A percentile compares a stretch with the other conserved stretches of the same genome.
These are phyloP conservation scores for Bathynomus jamesi DNA, from an alignment of 1,140 invertebrate species.

Conservation along the genomic window DNA sequence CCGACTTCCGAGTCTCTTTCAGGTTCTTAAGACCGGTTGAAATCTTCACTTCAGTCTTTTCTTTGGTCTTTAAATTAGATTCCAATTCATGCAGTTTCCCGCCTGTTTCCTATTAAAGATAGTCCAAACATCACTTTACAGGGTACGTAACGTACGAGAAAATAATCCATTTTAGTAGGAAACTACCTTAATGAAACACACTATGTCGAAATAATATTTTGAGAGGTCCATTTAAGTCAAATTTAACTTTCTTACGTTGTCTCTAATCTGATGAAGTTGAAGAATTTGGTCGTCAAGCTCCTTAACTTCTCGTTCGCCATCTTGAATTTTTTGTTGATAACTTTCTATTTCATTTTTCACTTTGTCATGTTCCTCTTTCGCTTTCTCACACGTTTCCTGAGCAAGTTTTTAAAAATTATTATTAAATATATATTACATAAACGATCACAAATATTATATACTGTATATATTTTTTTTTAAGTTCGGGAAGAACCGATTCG, in stretches of 20 bases:
- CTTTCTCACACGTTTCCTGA: slow-evolving; percentile 49
- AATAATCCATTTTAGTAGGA: neutral
- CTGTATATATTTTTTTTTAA: too few relatives aligned
- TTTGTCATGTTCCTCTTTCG: slow-evolving; percentile 44
- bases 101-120: slow-evolving; percentile 53
- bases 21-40: slow-evolving; percentile 59
- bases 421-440: too few relatives aligned
- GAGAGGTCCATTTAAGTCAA: too few relatives aligned
- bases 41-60: slow-evolving; percentile 60
- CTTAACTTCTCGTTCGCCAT: slow-evolving; percentile 27
- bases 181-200: too few relatives aligned
- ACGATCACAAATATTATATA: too few relatives aligned
- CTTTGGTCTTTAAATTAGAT: slow-evolving; percentile 54
- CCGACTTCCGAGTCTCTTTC: slow-evolving; percentile 59
- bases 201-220: too few relatives aligned
- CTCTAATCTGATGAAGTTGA: slow-evolving; percentile 43
- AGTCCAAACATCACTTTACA: slow-evolving; percentile 4
- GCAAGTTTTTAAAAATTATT: too few relatives aligned
- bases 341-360: slow-evolving; percentile 44
- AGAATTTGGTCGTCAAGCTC: slow-evolving; percentile 41
- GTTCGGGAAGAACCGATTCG: too few relatives aligned
- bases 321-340: slow-evolving; percentile 43
- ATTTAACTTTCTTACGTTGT: slow-evolving; percentile 38
- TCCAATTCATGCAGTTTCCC: slow-evolving; percentile 59
- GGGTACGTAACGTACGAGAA: neutral